Percentiles rank a stretch among this genome's conserved stretches.
Evolutionary conservation across 2,113 vertebrate genomes (phyloP).

Genomic region (Camelus dromedarius): DNA sequence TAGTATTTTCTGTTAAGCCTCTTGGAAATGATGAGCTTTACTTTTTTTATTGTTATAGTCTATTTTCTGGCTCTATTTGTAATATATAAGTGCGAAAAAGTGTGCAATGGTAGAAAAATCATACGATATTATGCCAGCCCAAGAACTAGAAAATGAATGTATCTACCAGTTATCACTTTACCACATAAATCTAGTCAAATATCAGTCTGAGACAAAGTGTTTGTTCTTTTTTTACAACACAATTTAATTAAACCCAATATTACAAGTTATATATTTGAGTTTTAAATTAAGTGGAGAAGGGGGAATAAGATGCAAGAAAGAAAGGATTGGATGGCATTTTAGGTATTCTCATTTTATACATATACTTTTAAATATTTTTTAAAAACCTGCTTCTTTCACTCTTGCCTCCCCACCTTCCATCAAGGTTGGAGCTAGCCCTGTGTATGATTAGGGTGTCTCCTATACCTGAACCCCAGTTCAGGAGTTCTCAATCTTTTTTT

Average conservation of each 20-base stretch:
- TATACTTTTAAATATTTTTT: too few relatives aligned
- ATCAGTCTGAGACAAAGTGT: not conserved
- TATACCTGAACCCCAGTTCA: not conserved
- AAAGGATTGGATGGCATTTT: not conserved
- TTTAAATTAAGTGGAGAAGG: conserved; percentile 12
- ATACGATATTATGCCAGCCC: not conserved
- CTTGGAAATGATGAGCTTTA: not conserved
- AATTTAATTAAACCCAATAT: not conserved
- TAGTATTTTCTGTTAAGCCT: not conserved
- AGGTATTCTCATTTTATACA: not conserved
- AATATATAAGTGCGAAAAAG: not conserved
- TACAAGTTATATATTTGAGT: not conserved
- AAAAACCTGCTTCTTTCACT: not conserved
- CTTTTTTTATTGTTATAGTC: not conserved
- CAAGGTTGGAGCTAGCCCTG: not conserved
- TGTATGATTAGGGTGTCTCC: not conserved
- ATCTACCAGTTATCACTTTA: not conserved
- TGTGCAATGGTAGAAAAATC: not conserved
- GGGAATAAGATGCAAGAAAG: not conserved
- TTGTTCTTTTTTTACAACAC: not conserved
- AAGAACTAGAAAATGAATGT: not conserved
- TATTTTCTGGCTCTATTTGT: not conserved
- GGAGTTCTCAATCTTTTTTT: not conserved
- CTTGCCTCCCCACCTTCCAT: not conserved
- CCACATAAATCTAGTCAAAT: not conserved